Evolutionary conservation across 2,113 vertebrate genomes (phyloP).

Genomic region (Pseudorhombus dupliciocellatus): DNA sequence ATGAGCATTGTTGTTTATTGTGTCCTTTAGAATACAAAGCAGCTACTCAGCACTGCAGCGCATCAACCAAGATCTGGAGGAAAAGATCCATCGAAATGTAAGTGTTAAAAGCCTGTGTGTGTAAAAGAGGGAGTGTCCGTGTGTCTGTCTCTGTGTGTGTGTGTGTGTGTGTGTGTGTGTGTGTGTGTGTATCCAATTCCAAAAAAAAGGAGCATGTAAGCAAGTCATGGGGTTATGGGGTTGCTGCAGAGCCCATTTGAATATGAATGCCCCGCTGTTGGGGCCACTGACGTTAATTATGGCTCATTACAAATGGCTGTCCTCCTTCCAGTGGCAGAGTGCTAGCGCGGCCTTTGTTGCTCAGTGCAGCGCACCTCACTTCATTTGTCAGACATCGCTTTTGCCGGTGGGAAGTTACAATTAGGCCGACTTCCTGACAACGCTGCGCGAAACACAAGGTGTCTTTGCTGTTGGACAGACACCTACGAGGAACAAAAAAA

Average conservation of each 20-base stretch:
- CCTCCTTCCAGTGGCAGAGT: slow-evolving; percentile 66
- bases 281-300: slow-evolving; percentile 77
- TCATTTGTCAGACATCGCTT: slow-evolving; percentile 66
- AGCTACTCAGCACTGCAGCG: slow-evolving; percentile 96
- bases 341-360: slow-evolving; percentile 71
- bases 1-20: slow-evolving; percentile 41
- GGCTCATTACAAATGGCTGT: slow-evolving; percentile 70
- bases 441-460: slow-evolving; percentile 63
- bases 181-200: slow-evolving; percentile 1
- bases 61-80: slow-evolving; percentile 97
- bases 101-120: slow-evolving; percentile 47
- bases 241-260: slow-evolving; percentile 48
- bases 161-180: neutral
- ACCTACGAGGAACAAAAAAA: slow-evolving; percentile 17
- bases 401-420: slow-evolving; percentile 63
- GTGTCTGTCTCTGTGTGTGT: neutral
- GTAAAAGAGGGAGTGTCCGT: neutral
- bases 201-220: slow-evolving; percentile 12
- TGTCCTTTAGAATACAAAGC: slow-evolving; percentile 90
- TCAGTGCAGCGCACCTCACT: slow-evolving; percentile 50
- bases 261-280: slow-evolving; percentile 66
- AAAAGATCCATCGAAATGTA: slow-evolving; percentile 90
- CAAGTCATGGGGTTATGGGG: slow-evolving; percentile 32
- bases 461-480: slow-evolving; percentile 45
- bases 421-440: slow-evolving; percentile 60